These are phyloP conservation scores for Phalacrocorax pelagicus DNA, from an alignment of 2,113 vertebrate genomes.

Conservation along the genomic window DNA sequence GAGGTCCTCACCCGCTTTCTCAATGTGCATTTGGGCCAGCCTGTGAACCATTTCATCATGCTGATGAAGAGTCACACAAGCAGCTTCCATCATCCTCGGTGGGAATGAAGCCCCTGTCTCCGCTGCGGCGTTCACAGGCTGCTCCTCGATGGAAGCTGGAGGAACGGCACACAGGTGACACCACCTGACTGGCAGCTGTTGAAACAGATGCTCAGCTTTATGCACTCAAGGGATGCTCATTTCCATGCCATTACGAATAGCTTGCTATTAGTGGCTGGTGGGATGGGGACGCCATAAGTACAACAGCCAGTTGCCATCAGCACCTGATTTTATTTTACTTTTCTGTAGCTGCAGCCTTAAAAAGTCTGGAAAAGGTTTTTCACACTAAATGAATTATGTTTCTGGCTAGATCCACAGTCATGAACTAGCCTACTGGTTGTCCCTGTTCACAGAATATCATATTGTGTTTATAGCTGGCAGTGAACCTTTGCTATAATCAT, in stretches of 20 bases:
- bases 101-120: not conserved
- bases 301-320: not conserved
- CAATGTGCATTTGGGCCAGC: not conserved
- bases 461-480: not conserved
- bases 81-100: not conserved
- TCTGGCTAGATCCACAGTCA: not conserved
- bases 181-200: not conserved
- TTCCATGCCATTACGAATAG: not conserved
- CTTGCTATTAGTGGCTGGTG: not conserved
- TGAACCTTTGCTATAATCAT: not conserved
- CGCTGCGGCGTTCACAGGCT: not conserved
- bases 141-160: not conserved
- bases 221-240: not conserved
- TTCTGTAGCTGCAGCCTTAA: not conserved
- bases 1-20: not conserved
- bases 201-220: not conserved
- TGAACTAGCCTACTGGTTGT: constrained; percentile 12
- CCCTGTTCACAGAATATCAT: not conserved
- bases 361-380: not conserved
- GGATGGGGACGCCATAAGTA: not conserved
- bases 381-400: not conserved
- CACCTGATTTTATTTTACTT: not conserved
- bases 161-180: not conserved
- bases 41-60: not conserved
- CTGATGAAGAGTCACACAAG: not conserved